Conservation (phyloP, 2,888 invertebrate genomes). For the Cosmia pyralina region DNA sequence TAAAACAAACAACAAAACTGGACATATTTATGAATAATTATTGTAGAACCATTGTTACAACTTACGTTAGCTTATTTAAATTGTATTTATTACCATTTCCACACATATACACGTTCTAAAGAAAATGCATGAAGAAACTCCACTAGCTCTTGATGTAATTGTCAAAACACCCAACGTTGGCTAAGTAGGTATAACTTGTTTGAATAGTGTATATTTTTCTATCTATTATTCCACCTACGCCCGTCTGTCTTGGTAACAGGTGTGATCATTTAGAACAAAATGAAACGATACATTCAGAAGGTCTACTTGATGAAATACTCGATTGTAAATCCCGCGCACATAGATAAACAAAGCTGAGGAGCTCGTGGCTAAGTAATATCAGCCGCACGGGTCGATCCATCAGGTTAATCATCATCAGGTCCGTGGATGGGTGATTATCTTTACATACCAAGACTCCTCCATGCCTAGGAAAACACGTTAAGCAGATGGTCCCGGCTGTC, state of each 20-base stretch:
- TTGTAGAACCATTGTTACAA: background rate
- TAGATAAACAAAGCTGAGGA: too few relatives aligned
- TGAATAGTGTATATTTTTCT: constrained; percentile 61
- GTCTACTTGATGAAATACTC: background rate
- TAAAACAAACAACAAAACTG: constrained; percentile 1
- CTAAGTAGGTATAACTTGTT: constrained; percentile 60
- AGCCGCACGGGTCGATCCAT: too few relatives aligned
- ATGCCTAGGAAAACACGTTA: too few relatives aligned
- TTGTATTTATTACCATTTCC: constrained; percentile 8
- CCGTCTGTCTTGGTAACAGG: constrained; percentile 59
- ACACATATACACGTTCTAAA: constrained; percentile 1
- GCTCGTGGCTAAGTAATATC: too few relatives aligned
- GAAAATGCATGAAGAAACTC: constrained; percentile 35
- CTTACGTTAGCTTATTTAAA: background rate
- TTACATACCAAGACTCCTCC: too few relatives aligned
- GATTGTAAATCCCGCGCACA: too few relatives aligned
- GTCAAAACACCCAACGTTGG: constrained; percentile 49
- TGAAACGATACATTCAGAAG: constrained; percentile 35
- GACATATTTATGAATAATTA: background rate
- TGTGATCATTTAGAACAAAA: constrained; percentile 57
- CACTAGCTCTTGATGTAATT: constrained; percentile 39
- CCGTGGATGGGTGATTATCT: too few relatives aligned
- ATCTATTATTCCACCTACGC: constrained; percentile 63
- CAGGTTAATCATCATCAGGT: too few relatives aligned
- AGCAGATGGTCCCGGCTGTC: too few relatives aligned